Conservation (phyloP, 1,140 invertebrate species). For the Lasioglossum baleicum region DNA sequence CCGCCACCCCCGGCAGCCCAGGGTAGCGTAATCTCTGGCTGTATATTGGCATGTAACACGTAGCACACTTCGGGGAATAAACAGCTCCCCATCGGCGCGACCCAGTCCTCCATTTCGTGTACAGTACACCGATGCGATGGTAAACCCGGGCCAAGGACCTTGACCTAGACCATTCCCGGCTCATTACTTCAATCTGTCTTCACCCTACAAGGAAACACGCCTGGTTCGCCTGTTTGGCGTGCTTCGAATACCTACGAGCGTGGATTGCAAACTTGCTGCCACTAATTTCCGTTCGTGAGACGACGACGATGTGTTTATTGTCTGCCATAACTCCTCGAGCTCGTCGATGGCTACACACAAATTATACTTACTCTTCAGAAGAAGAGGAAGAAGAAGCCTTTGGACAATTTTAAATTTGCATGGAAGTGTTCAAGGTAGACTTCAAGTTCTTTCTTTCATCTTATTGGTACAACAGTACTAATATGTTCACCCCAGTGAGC, state of each 20-base stretch:
- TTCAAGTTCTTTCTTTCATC: too few species aligned
- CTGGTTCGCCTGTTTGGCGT: background rate
- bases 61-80: conserved; percentile 41
- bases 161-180: conserved; percentile 46
- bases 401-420: too few species aligned
- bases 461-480: too few species aligned
- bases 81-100: conserved; percentile 16
- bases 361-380: too few species aligned
- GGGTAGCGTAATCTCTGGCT: conserved; percentile 4
- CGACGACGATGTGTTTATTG: too few species aligned
- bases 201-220: conserved; percentile 27
- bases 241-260: background rate
- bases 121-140: conserved; percentile 19
- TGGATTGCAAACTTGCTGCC: background rate
- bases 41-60: conserved; percentile 31
- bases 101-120: conserved; percentile 36
- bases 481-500: too few species aligned
- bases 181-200: conserved; percentile 45
- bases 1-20: conserved; percentile 11
- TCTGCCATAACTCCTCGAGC: too few species aligned
- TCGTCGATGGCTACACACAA: too few species aligned
- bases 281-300: background rate
- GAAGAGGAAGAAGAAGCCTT: too few species aligned
- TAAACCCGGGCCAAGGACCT: conserved; percentile 31
- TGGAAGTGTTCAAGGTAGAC: too few species aligned